These are phyloP conservation scores for Eucriotettix oculatus DNA, from an alignment of 2,888 invertebrate species.

Conservation along the genomic window DNA sequence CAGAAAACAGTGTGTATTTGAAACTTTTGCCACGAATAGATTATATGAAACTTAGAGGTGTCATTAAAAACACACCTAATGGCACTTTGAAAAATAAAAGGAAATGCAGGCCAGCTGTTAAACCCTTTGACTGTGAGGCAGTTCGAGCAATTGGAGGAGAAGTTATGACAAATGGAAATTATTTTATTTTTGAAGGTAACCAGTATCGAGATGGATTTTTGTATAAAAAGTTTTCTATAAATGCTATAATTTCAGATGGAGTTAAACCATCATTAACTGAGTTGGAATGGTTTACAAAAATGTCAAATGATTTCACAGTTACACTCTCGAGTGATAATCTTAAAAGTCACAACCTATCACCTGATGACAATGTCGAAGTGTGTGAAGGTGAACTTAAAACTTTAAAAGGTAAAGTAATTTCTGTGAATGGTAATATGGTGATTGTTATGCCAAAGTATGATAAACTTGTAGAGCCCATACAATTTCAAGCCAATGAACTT, in stretches of 20 bases:
- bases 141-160: constrained; percentile 88
- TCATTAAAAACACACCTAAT: constrained; percentile 61
- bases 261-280: constrained; percentile 92
- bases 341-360: constrained; percentile 79
- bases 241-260: constrained; percentile 79
- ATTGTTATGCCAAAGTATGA: constrained; percentile 96
- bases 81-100: constrained; percentile 78
- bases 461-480: constrained; percentile 75
- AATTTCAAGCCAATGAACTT: constrained; percentile 85
- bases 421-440: constrained; percentile 90
- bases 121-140: constrained; percentile 91
- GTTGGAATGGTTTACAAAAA: constrained; percentile 83
- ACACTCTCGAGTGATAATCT: constrained; percentile 42
- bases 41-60: constrained; percentile 82
- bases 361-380: constrained; percentile 96
- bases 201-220: constrained; percentile 58
- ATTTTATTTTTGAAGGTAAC: constrained; percentile 89
- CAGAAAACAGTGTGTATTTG: constrained; percentile 90
- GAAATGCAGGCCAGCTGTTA: constrained; percentile 75
- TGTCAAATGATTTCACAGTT: constrained; percentile 74
- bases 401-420: constrained; percentile 86
- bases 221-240: constrained; percentile 91
- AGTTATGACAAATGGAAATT: constrained; percentile 92
- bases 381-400: constrained; percentile 92
- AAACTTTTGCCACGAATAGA: constrained; percentile 92